Conservation (phyloP, 2,888 invertebrate species). For the Euplexia lucipara region DNA sequence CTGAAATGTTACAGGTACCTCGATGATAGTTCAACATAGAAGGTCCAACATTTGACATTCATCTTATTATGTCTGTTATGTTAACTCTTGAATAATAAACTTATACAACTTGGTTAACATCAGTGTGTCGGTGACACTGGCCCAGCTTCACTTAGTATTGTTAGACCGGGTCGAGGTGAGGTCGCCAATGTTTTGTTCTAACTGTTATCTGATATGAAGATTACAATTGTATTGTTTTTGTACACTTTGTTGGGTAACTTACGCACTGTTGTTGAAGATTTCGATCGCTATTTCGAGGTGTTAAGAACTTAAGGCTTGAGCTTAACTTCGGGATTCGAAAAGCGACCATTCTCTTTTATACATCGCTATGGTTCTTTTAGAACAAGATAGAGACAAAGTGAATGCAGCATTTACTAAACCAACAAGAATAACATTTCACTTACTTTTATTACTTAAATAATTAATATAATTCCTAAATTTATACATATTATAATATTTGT, state of each 20-base stretch:
- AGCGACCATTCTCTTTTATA: constrained; percentile 14
- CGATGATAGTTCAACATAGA: constrained; percentile 7
- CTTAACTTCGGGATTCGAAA: constrained; percentile 1
- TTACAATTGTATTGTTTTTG: constrained; percentile 51
- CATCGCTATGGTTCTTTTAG: too few relatives aligned
- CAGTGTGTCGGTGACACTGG: constrained; percentile 41
- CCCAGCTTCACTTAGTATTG: constrained; percentile 54
- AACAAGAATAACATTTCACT: too few relatives aligned
- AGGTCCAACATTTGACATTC: constrained; percentile 39
- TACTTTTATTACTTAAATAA: too few relatives aligned
- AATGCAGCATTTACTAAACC: too few relatives aligned
- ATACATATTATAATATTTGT: too few relatives aligned
- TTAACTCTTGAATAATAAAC: constrained; percentile 56
- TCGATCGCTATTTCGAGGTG: constrained; percentile 27
- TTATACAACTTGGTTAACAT: constrained; percentile 60
- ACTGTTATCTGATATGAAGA: constrained; percentile 41
- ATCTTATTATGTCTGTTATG: constrained; percentile 36
- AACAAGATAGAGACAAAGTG: too few relatives aligned
- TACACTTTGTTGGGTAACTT: constrained; percentile 41
- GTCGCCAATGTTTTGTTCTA: constrained; percentile 44
- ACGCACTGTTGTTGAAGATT: constrained; percentile 56
- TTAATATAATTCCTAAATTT: too few relatives aligned
- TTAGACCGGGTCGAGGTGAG: constrained; percentile 63
- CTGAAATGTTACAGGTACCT: not conserved
- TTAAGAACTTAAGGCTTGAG: constrained; percentile 30